A percentile compares a stretch with the other conserved stretches of the same genome.
Evolutionary conservation across 2,113 vertebrate species (phyloP).

Genomic region (Amblyopsis rosae): DNA sequence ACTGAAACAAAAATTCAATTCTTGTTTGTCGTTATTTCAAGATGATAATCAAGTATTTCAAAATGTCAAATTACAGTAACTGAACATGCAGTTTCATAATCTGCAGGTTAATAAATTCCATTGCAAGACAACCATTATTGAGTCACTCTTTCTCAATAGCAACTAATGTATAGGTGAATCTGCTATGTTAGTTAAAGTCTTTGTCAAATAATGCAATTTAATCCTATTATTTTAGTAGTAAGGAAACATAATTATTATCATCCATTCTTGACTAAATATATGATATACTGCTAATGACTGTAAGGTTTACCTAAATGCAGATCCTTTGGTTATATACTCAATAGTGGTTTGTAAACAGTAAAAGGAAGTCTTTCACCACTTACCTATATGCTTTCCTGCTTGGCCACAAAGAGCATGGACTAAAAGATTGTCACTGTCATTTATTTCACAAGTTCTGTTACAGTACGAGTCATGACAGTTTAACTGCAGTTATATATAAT

Average conservation of each 20-base stretch:
- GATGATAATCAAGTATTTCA: too few relatives aligned
- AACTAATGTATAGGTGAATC: slow-evolving; percentile 19
- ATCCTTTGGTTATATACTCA: slow-evolving; percentile 24
- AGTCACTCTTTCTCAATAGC: too few relatives aligned
- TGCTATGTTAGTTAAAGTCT: slow-evolving; percentile 15
- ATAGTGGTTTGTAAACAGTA: slow-evolving; percentile 21
- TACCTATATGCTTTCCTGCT: slow-evolving; percentile 9
- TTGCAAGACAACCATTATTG: slow-evolving; percentile 37
- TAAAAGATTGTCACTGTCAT: slow-evolving; percentile 8
- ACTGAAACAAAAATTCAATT: too few relatives aligned
- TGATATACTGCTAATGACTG: slow-evolving; percentile 46
- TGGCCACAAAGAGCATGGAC: slow-evolving; percentile 13
- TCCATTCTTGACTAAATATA: slow-evolving; percentile 11
- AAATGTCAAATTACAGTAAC: too few relatives aligned
- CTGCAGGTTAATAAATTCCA: slow-evolving; percentile 55
- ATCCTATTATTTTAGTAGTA: slow-evolving; percentile 4
- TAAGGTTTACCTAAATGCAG: slow-evolving; percentile 9
- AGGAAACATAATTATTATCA: slow-evolving; percentile 19
- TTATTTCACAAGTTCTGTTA: too few relatives aligned
- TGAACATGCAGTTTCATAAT: too few relatives aligned
- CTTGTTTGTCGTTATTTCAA: too few relatives aligned
- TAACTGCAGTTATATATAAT: too few relatives aligned
- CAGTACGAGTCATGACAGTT: too few relatives aligned
- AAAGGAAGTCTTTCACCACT: slow-evolving; percentile 39
- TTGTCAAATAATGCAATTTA: slow-evolving; percentile 21